phyloP scores from a whole-genome alignment of 2,113 vertebrate genomes.

The Forbesichthys agassizii region DNA sequence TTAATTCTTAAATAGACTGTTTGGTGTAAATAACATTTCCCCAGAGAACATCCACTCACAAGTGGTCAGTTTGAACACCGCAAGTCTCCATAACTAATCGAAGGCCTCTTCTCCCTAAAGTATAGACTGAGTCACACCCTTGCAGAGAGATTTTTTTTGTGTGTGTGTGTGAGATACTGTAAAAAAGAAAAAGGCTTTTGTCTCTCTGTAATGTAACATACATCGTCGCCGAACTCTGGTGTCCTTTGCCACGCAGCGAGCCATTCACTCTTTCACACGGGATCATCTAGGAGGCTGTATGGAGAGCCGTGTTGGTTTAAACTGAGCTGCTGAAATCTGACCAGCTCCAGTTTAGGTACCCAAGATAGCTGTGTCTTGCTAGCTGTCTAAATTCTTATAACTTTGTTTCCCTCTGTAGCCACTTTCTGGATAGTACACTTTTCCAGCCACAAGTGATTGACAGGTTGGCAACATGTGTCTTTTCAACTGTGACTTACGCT shows the following conservation, averaged over 20 bases:
- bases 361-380: neutral
- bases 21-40: too few relatives aligned
- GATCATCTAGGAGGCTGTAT: neutral
- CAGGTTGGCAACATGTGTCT: slow-evolving; percentile 19
- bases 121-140: too few relatives aligned
- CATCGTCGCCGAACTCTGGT: slow-evolving; percentile 11
- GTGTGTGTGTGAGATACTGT: slow-evolving; percentile 1
- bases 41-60: too few relatives aligned
- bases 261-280: neutral
- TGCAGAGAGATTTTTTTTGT: neutral
- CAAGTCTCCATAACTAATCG: too few relatives aligned
- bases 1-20: too few relatives aligned
- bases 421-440: slow-evolving; percentile 21
- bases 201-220: slow-evolving; percentile 41
- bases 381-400: slow-evolving; percentile 11
- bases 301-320: neutral
- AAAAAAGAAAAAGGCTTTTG: slow-evolving; percentile 60
- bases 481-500: slow-evolving; percentile 43
- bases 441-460: slow-evolving; percentile 29
- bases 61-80: too few relatives aligned
- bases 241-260: slow-evolving; percentile 4
- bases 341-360: too few relatives aligned
- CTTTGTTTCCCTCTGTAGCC: slow-evolving; percentile 10
- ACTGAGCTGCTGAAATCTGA: neutral
- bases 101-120: too few relatives aligned